Conservation (phyloP, 2,888 invertebrate species). For the Rhynchonema sp. region DNA sequence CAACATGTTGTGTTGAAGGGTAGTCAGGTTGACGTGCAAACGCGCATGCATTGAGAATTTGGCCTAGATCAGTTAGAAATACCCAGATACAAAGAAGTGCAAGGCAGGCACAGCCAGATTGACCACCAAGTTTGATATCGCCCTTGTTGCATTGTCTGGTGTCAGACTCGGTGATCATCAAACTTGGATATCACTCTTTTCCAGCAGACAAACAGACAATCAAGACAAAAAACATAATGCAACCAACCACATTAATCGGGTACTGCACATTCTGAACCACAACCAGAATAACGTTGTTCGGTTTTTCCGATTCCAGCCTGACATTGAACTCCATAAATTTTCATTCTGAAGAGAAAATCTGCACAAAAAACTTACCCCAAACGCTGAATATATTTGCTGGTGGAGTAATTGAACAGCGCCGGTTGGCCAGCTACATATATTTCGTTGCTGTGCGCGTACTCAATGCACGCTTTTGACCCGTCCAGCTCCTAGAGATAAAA, state of each 20-base stretch:
- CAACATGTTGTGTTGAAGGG: too few relatives aligned
- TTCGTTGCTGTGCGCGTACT: conserved; percentile 15
- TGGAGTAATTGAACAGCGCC: conserved; percentile 34
- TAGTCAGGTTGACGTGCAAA: too few relatives aligned
- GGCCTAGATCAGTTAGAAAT: too few relatives aligned
- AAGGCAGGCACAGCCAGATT: too few relatives aligned
- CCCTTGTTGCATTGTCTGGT: too few relatives aligned
- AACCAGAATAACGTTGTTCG: conserved; percentile 87
- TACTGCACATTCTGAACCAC: conserved; percentile 95
- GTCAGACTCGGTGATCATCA: too few relatives aligned
- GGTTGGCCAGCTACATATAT: conserved; percentile 32
- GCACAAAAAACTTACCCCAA: conserved; percentile 10
- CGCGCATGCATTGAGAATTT: too few relatives aligned
- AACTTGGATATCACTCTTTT: too few relatives aligned
- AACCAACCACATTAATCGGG: conserved; percentile 91
- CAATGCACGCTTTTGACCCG: conserved; percentile 20
- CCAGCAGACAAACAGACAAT: too few relatives aligned
- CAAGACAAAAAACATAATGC: neutral
- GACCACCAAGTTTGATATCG: too few relatives aligned
- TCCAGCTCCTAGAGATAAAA: too few relatives aligned
- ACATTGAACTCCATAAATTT: neutral
- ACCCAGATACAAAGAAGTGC: too few relatives aligned
- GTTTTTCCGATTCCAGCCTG: conserved; percentile 42
- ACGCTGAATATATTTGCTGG: conserved; percentile 30
- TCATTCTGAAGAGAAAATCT: neutral